A percentile compares a stretch with the other conserved stretches of the same genome.
Evolutionary conservation across 2,113 vertebrate species (phyloP).

Genomic region (crab-eating macaque (Macaca fascicularis)): T2T-MFA8v1.1 NC_088394.1:84966001-84966500

Average conservation of each 20-base stretch:
- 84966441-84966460: not conserved
- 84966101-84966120: no score
- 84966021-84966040: not conserved
- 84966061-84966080: not conserved
- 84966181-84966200: no score
- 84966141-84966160: not conserved
- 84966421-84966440: not conserved
- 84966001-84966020: not conserved
- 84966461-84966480: not conserved
- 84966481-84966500: not conserved
- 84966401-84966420: no score
- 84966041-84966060: not conserved
- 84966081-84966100: not conserved
- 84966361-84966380: not conserved
- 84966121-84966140: not conserved
- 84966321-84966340: not conserved
- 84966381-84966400: not conserved
- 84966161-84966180: not conserved
- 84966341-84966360: not conserved
- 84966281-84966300: not conserved
- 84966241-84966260: not conserved
- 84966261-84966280: not conserved
- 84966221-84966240: fast-evolving
- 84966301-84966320: not conserved
- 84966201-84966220: no score